A percentile compares a stretch with the other conserved stretches of the same genome.
These are phyloP conservation scores for Psilopogon haemacephalus DNA, from an alignment of 2,113 vertebrate species.

Conservation along the genomic window DNA sequence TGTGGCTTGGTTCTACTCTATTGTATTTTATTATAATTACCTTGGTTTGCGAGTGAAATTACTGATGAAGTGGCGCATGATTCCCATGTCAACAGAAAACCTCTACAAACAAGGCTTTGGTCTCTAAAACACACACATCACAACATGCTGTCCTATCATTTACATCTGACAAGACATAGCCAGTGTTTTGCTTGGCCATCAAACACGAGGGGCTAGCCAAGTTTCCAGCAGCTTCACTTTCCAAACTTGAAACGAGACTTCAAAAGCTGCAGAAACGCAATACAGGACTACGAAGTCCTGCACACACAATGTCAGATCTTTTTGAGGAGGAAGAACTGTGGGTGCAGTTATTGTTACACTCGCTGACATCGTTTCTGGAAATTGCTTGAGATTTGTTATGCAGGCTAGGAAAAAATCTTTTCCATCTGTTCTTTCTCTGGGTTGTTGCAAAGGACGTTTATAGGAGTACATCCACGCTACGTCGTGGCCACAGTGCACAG, in stretches of 20 bases:
- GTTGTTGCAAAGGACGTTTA: not conserved
- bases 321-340: conserved; percentile 12
- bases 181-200: conserved; percentile 61
- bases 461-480: not conserved
- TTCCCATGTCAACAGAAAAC: conserved; percentile 67
- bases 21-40: conserved; percentile 67
- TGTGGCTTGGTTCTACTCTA: conserved; percentile 66
- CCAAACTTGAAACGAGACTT: conserved; percentile 36
- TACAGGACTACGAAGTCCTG: not conserved
- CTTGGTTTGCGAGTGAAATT: conserved; percentile 60
- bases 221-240: conserved; percentile 59
- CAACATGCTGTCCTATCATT: conserved; percentile 60
- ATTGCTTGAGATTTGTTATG: conserved; percentile 12
- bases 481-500: not conserved
- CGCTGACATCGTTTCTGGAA: conserved; percentile 47
- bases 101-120: conserved; percentile 64
- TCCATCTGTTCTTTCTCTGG: conserved; percentile 45
- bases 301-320: conserved; percentile 27
- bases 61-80: conserved; percentile 72
- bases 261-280: conserved; percentile 51
- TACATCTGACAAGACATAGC: conserved; percentile 61
- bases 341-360: conserved; percentile 26
- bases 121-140: conserved; percentile 61
- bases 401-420: conserved; percentile 45
- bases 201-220: conserved; percentile 26